Percentiles rank a stretch among this genome's conserved stretches.
phyloP scores from a whole-genome alignment of 2,113 vertebrate species.

The Deroptyus accipitrinus region DNA sequence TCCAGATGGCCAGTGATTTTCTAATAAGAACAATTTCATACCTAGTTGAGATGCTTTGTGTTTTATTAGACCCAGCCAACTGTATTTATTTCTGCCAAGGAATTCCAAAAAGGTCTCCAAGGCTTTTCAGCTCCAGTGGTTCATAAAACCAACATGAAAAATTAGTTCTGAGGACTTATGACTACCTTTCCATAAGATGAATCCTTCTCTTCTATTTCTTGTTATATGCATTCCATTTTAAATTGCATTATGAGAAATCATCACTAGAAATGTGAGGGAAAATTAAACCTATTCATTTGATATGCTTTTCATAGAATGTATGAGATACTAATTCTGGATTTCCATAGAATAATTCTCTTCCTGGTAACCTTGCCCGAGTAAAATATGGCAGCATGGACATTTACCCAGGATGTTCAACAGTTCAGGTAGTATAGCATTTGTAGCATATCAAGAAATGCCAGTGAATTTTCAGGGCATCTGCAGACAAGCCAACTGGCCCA shows the following conservation, averaged over 20 bases:
- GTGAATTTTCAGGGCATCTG: neutral
- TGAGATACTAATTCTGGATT: neutral
- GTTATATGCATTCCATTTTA: neutral
- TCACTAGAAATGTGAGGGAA: neutral
- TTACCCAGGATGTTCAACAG: neutral
- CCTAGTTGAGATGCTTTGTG: neutral
- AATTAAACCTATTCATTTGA: neutral
- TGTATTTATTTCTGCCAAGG: neutral
- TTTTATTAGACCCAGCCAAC: neutral
- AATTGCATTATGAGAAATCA: neutral
- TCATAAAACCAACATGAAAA: neutral
- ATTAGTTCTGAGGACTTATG: neutral
- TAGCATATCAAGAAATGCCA: neutral
- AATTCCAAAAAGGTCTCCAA: neutral
- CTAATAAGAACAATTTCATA: neutral
- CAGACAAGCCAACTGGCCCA: accelerated
- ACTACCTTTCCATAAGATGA: neutral
- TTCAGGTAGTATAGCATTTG: neutral
- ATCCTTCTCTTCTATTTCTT: neutral
- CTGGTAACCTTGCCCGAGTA: neutral
- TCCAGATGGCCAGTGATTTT: neutral
- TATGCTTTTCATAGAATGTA: neutral
- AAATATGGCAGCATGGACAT: neutral
- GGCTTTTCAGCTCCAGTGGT: neutral
- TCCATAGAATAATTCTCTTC: neutral